Percentiles rank a stretch among this genome's conserved stretches.
These are phyloP conservation scores for Trachops cirrhosus DNA, from an alignment of 2,797 vertebrate species.

Conservation along the genomic window DNA sequence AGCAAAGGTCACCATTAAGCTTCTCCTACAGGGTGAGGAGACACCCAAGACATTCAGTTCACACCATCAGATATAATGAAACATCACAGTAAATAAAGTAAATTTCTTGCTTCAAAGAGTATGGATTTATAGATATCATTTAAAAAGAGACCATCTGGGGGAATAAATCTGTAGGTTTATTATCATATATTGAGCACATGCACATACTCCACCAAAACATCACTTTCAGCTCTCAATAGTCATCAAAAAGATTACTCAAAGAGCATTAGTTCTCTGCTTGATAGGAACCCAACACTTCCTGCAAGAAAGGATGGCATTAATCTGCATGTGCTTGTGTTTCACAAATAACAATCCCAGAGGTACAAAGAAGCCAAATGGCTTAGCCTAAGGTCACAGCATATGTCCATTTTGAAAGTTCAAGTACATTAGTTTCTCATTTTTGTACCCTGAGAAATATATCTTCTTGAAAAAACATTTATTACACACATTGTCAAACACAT, in stretches of 20 bases:
- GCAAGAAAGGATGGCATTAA: not conserved
- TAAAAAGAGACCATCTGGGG: not conserved
- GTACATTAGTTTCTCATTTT: not conserved
- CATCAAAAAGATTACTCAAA: not conserved
- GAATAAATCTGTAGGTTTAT: not conserved
- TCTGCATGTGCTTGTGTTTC: not conserved
- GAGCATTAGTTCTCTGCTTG: not conserved
- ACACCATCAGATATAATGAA: not conserved
- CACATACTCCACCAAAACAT: not conserved
- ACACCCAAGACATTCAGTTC: not conserved
- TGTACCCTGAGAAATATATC: not conserved
- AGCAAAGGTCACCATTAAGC: too few relatives aligned
- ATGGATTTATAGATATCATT: not conserved
- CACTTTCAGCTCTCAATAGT: not conserved
- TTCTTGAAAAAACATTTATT: not conserved
- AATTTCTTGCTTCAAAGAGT: not conserved
- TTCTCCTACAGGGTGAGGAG: not conserved
- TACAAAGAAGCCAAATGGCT: constrained; percentile 5
- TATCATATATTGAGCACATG: not conserved
- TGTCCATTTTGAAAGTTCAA: not conserved
- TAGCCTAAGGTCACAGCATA: not conserved
- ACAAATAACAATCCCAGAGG: constrained; percentile 31
- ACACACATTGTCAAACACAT: not conserved
- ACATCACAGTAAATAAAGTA: not conserved
- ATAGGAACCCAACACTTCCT: not conserved